Evolutionary conservation across 2,888 invertebrate species (phyloP).

Genomic region (Sinhomidia bicolor): DNA sequence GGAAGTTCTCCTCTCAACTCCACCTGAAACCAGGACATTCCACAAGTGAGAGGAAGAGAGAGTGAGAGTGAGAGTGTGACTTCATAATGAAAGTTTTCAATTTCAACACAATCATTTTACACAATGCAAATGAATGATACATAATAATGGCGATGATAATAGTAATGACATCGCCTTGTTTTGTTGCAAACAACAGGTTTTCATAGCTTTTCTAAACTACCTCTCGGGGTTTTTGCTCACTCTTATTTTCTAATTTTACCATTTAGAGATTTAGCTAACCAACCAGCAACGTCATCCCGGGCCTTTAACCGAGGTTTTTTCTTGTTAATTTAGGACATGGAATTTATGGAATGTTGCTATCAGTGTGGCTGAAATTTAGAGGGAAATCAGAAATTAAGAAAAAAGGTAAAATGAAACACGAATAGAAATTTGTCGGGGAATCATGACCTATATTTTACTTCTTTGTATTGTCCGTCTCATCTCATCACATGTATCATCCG

Average conservation of each 20-base stretch:
- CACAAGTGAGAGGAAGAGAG: constrained; percentile 33
- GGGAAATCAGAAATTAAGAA: constrained; percentile 8
- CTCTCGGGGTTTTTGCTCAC: background rate
- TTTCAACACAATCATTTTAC: constrained; percentile 32
- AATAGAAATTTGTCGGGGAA: constrained; percentile 49
- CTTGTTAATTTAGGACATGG: constrained; percentile 56
- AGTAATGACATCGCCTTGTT: constrained; percentile 61
- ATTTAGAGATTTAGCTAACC: too few species aligned
- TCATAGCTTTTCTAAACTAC: constrained; percentile 5
- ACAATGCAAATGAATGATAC: constrained; percentile 8
- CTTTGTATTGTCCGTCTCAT: background rate
- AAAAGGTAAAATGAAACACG: constrained; percentile 44
- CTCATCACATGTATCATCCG: too few species aligned
- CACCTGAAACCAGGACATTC: constrained; percentile 53
- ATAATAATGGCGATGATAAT: constrained; percentile 4
- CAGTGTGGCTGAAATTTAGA: background rate
- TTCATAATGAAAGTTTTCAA: background rate
- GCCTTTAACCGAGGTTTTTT: constrained; percentile 64
- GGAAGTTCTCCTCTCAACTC: background rate
- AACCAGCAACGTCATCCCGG: background rate
- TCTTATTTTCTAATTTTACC: constrained; percentile 42
- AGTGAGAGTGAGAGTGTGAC: constrained; percentile 14
- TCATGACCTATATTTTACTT: constrained; percentile 59
- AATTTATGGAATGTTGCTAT: constrained; percentile 54
- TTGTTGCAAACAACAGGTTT: constrained; percentile 50